Evolutionary conservation across 1,140 invertebrate genomes (phyloP).

Genomic region (Lineus longissimus): DNA sequence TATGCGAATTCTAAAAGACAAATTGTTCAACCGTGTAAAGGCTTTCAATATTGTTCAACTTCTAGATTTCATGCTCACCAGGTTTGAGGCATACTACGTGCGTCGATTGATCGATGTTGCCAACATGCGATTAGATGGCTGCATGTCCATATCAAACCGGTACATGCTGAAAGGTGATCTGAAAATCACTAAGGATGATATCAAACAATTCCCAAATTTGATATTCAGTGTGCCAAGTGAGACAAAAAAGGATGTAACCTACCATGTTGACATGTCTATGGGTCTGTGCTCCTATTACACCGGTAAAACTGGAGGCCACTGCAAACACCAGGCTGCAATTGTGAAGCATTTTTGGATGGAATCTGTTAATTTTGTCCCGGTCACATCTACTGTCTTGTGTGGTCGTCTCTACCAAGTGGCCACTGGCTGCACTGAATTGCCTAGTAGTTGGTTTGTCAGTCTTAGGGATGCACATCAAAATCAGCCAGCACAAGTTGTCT

Average conservation of each 20-base stretch:
- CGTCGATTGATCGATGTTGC: no score
- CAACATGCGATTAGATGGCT: not conserved
- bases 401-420: no score
- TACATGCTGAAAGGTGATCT: not conserved
- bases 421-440: no score
- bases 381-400: no score
- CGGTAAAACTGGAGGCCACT: not conserved
- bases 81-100: no score
- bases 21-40: slow-evolving; percentile 11
- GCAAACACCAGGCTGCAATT: not conserved
- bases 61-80: slow-evolving; percentile 6
- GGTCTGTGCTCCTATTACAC: not conserved
- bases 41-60: slow-evolving; percentile 7
- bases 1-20: slow-evolving; percentile 12
- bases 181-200: not conserved
- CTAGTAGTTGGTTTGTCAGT: no score
- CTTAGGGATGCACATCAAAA: no score
- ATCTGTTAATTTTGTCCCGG: no score
- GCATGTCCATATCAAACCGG: not conserved
- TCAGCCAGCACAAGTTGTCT: no score
- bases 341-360: no score
- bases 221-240: not conserved
- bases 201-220: not conserved
- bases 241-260: not conserved
- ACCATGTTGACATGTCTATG: not conserved